Conservation (phyloP, 2,888 invertebrate species). For the Pammene fasciana region DNA sequence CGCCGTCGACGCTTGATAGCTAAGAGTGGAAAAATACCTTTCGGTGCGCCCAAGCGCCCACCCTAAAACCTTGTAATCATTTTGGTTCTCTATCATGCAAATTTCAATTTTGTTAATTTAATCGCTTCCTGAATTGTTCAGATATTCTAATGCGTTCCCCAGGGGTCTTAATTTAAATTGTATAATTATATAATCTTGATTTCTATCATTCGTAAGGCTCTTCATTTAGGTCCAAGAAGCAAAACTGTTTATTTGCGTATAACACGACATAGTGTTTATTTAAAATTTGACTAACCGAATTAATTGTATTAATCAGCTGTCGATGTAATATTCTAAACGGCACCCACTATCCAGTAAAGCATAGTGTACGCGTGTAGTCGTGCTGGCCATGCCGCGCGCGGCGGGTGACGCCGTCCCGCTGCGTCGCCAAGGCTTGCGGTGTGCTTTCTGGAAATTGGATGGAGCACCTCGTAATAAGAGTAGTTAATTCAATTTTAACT, state of each 20-base stretch:
- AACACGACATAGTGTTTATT: not conserved
- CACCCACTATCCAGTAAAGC: conserved; percentile 20
- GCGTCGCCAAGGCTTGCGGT: not conserved
- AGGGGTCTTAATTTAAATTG: conserved; percentile 21
- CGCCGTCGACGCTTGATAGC: not conserved
- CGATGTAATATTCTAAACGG: conserved; percentile 25
- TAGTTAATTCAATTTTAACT: conserved; percentile 38
- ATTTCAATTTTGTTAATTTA: conserved; percentile 30
- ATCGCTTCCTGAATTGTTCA: conserved; percentile 29
- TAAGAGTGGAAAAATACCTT: conserved; percentile 9
- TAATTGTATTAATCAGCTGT: conserved; percentile 27
- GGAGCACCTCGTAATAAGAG: conserved; percentile 21
- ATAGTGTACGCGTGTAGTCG: not conserved
- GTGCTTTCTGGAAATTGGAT: conserved; percentile 16
- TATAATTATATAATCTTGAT: conserved; percentile 14
- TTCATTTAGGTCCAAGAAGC: not conserved
- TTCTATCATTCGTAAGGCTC: not conserved
- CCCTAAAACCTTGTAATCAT: conserved; percentile 24
- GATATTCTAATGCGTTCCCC: conserved; percentile 26
- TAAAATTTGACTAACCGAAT: conserved; percentile 3
- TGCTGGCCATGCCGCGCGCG: not conserved
- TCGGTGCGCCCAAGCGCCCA: not conserved
- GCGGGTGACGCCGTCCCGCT: conserved; percentile 1
- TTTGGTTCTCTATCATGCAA: conserved; percentile 30
- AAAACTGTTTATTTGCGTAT: not conserved